Percentiles rank a stretch among this genome's conserved stretches.
Evolutionary conservation across 92 coral and sea anemone genomes (phyloP).

Genomic region (Parazoanthus atlanticus): DNA sequence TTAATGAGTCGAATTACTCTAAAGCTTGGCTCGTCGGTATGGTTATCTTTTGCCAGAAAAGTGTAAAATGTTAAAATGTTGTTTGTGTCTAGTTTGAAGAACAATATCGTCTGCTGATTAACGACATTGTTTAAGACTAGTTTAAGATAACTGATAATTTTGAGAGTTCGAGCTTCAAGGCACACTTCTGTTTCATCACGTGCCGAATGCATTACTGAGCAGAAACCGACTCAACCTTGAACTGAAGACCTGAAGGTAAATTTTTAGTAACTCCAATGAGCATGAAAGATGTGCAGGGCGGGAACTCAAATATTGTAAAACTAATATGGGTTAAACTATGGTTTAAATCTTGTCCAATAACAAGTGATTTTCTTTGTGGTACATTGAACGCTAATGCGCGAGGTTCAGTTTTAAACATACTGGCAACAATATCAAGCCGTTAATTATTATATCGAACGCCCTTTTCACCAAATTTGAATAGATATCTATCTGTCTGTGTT

Average conservation of each 20-base stretch:
- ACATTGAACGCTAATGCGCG: neutral
- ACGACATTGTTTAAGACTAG: neutral
- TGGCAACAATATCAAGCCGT: neutral
- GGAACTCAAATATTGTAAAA: neutral
- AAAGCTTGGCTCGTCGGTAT: neutral
- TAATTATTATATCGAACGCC: slow-evolving; percentile 1
- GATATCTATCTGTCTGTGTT: neutral
- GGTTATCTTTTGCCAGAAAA: neutral
- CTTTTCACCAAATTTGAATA: neutral
- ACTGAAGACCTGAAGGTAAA: neutral
- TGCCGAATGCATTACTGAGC: neutral
- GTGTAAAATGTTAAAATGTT: neutral
- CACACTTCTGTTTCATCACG: neutral
- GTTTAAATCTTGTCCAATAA: neutral
- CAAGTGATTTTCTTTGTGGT: neutral
- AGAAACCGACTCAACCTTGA: neutral
- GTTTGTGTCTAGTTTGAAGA: neutral
- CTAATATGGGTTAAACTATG: neutral
- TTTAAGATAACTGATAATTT: neutral
- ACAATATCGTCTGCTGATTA: neutral
- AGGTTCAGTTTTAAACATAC: neutral
- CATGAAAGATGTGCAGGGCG: neutral
- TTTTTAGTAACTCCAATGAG: neutral
- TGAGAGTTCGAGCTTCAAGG: neutral
- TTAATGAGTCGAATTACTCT: too few relatives aligned